A percentile compares a stretch with the other conserved stretches of the same genome.
These are phyloP conservation scores for Lepidochrysops patricia DNA, from an alignment of 2,888 invertebrate genomes.

Conservation along the genomic window DNA sequence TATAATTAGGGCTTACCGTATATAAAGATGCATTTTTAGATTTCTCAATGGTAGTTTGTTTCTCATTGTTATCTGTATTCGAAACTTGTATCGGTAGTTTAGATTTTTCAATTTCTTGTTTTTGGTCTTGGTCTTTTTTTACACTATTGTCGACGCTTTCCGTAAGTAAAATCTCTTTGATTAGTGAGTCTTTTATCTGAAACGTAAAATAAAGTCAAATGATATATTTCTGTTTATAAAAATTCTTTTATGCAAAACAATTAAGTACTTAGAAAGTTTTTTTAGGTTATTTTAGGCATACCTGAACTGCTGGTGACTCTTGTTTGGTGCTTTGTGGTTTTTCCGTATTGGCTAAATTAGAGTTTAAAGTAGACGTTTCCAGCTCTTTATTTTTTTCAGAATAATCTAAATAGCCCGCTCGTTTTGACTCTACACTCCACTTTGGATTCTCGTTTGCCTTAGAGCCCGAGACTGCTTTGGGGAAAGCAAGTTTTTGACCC, in stretches of 20 bases:
- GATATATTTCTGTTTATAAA: background rate
- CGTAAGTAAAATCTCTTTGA: slow-evolving; percentile 52
- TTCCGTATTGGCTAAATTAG: slow-evolving; percentile 27
- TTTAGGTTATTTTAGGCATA: slow-evolving; percentile 30
- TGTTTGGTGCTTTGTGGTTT: slow-evolving; percentile 28
- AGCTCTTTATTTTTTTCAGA: slow-evolving; percentile 29
- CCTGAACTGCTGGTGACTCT: slow-evolving; percentile 49
- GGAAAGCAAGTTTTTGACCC: background rate
- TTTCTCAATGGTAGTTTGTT: slow-evolving; percentile 42
- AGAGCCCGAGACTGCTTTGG: background rate
- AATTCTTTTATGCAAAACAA: background rate
- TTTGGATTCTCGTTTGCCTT: slow-evolving; percentile 16
- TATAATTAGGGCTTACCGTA: slow-evolving; percentile 51
- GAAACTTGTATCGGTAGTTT: background rate
- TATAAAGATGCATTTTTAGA: slow-evolving; percentile 39
- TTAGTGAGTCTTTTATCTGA: slow-evolving; percentile 54
- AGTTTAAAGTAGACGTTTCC: slow-evolving; percentile 20
- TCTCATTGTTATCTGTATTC: slow-evolving; percentile 31
- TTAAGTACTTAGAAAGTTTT: background rate
- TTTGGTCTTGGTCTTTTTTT: slow-evolving; percentile 32
- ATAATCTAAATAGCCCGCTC: slow-evolving; percentile 51
- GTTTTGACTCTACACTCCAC: slow-evolving; percentile 39
- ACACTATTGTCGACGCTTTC: slow-evolving; percentile 38
- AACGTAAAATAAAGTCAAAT: slow-evolving; percentile 27
- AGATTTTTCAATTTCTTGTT: slow-evolving; percentile 11